Conservation (phyloP, 2,888 invertebrate species). For the Diplolepis rosae region DNA sequence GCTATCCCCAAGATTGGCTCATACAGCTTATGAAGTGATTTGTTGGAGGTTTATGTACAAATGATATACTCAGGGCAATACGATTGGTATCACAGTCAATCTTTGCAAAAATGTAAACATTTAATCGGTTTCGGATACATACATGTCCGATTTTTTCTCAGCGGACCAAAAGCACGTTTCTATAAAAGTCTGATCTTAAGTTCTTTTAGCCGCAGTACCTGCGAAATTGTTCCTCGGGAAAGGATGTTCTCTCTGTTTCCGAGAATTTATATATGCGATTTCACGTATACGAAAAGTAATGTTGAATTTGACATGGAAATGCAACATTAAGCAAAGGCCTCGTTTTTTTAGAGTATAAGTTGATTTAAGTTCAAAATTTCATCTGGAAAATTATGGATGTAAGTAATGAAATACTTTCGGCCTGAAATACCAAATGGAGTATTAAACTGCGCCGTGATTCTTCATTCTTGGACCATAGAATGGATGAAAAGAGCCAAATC, state of each 20-base stretch:
- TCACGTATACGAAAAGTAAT: constrained; percentile 42
- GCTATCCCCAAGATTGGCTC: constrained; percentile 10
- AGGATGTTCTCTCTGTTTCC: constrained; percentile 9
- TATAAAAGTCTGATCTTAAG: constrained; percentile 22
- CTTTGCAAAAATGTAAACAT: not conserved
- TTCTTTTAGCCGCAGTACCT: constrained; percentile 28
- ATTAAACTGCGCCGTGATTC: not conserved
- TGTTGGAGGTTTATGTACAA: constrained; percentile 47
- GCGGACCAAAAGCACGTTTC: constrained; percentile 20
- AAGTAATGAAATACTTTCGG: too few relatives aligned
- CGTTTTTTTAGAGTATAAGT: too few relatives aligned
- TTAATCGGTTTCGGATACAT: constrained; percentile 3
- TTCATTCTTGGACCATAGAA: not conserved
- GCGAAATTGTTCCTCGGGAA: constrained; percentile 5
- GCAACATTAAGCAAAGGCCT: constrained; percentile 22
- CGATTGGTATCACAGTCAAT: constrained; percentile 14
- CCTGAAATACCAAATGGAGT: not conserved
- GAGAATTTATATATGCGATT: constrained; percentile 38
- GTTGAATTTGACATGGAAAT: constrained; percentile 13
- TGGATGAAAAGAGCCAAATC: not conserved
- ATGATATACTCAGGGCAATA: constrained; percentile 56
- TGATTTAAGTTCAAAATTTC: too few relatives aligned
- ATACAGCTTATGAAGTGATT: constrained; percentile 18
- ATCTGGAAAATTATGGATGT: too few relatives aligned
- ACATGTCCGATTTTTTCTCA: constrained; percentile 11